Conservation (phyloP, 2,113 vertebrate species). For the Channa argus region DNA sequence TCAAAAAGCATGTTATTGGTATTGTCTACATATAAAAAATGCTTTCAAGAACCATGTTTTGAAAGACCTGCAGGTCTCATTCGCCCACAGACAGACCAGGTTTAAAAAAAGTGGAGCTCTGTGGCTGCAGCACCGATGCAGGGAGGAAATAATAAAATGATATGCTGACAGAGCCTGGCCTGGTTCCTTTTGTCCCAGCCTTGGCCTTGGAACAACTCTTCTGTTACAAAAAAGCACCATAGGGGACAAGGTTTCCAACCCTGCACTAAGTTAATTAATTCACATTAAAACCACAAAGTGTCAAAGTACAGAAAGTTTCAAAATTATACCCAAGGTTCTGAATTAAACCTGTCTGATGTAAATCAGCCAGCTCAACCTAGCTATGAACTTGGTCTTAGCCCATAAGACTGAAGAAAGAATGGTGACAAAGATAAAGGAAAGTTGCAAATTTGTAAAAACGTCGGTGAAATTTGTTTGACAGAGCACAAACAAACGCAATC, state of each 20-base stretch:
- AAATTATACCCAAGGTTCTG: background rate
- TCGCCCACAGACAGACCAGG: background rate
- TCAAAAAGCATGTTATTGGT: no score
- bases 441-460: background rate
- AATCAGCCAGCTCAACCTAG: background rate
- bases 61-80: background rate
- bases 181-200: background rate
- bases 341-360: background rate
- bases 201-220: background rate
- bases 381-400: background rate
- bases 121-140: background rate
- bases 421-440: background rate
- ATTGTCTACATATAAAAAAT: background rate
- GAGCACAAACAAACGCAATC: background rate
- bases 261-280: background rate
- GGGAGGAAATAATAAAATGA: constrained; percentile 19
- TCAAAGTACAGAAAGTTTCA: constrained; percentile 12
- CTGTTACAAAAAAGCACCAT: background rate
- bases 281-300: background rate
- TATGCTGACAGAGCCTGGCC: constrained; percentile 1
- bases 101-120: background rate
- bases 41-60: background rate
- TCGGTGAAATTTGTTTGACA: background rate
- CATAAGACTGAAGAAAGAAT: background rate
- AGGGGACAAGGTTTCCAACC: no score